Evolutionary conservation across 1,140 invertebrate genomes (phyloP), one percentile per base, ranked within the genome.

Genomic region (Achatina immaculata): DNA sequence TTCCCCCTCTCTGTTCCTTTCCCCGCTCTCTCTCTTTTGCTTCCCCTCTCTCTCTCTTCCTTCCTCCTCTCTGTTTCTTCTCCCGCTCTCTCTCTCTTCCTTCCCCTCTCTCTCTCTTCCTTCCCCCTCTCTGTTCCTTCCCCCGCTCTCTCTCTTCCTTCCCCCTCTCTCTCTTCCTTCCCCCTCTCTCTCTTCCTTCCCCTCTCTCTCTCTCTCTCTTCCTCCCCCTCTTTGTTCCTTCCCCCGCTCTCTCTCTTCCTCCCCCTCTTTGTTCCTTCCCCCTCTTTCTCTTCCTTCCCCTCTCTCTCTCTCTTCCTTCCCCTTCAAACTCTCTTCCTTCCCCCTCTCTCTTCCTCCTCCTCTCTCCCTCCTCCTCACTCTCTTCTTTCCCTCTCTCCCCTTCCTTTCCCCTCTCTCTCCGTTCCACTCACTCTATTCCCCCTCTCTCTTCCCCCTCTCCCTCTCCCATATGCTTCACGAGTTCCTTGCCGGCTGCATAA

Each of bases 101-200:
- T 78, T 40, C 34, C 28, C 34, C 58, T 66, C 75, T 66, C 36
- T 55, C 58, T 78, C 75, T 36, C 48, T 66, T 58, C 43, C 36
- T 66, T 58, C 62, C 48, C 43, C 75, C 55, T 55, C 48, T 66
- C 48, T 78, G 6, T 31, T n/a, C 66, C 76, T 66, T n/a, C 45
- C 42, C 36, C 42, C n/a, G 36, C 42, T 48, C 45, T 38, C 48
- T 36, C 45, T 28, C 40, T 21, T 65, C 58, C 28, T 36, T 42
- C 62, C 45, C 3, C 31, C 7, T 48, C 19, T 51, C 58, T 71
- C 28, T 51, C 45, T 71, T 34, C 36, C 55, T 31, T 55, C 45
- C 28, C 38, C 31, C 31, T 71, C n/a, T 4, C 42, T 55, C 40
- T 38, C n/a, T 31, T 31, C 31, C 58, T n/a, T 31, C 55, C 34